These are phyloP conservation scores for Vombatus ursinus DNA, from an alignment of 2,113 vertebrate genomes.

Conservation along the genomic window DNA sequence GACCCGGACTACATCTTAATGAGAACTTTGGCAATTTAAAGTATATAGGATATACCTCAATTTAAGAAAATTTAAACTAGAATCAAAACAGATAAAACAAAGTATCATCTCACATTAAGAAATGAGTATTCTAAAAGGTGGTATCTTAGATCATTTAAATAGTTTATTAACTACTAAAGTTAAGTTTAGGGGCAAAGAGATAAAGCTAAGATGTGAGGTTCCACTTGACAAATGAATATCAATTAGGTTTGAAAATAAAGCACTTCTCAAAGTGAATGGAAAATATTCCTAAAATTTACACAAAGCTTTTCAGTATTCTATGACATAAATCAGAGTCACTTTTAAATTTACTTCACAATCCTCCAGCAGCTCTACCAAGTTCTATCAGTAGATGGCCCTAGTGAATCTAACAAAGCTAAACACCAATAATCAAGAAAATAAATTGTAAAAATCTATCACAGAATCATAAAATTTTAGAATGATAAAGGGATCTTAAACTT, in stretches of 20 bases:
- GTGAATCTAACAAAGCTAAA: conserved; percentile 51
- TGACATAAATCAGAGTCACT: conserved; percentile 24
- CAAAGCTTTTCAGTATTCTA: conserved; percentile 41
- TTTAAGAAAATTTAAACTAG: neutral
- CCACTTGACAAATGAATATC: neutral
- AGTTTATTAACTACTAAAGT: neutral
- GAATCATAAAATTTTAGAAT: conserved; percentile 49
- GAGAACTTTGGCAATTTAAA: neutral
- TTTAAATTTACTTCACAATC: conserved; percentile 36
- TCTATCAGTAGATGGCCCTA: conserved; percentile 77
- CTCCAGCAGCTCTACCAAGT: conserved; percentile 53
- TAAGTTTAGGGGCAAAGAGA: neutral
- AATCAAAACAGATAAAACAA: neutral
- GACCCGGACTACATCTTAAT: neutral
- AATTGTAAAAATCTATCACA: conserved; percentile 19
- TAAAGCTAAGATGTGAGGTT: neutral
- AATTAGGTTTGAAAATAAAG: neutral
- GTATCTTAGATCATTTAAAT: neutral
- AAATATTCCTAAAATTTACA: conserved; percentile 5
- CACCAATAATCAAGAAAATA: conserved; percentile 40
- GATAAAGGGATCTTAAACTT: conserved; percentile 35
- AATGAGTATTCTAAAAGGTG: neutral
- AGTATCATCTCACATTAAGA: neutral
- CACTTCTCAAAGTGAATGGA: neutral
- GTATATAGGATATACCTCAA: neutral